A percentile compares a stretch with the other conserved stretches of the same genome.
Conservation (phyloP, 2,113 vertebrate species). For the Hypanus sabinus region DNA sequence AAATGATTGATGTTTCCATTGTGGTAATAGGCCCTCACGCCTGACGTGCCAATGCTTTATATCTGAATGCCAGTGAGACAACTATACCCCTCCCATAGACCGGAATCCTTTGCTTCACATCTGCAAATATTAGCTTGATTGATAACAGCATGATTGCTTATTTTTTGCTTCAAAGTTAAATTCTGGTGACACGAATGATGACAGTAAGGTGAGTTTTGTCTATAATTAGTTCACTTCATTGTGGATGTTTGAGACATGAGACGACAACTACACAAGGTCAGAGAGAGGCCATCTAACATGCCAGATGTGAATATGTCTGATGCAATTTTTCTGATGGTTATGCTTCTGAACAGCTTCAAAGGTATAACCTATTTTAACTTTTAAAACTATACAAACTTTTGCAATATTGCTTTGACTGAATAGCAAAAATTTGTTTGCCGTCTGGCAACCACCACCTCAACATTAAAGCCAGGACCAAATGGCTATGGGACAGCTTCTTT, state of each 20-base stretch:
- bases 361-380: background rate
- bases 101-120: background rate
- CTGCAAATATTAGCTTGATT: slow-evolving; percentile 9
- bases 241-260: slow-evolving; percentile 16
- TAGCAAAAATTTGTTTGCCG: too few relatives aligned
- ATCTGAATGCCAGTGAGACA: background rate
- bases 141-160: slow-evolving; percentile 18
- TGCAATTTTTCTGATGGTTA: background rate
- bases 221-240: slow-evolving; percentile 21
- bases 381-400: background rate
- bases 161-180: slow-evolving; percentile 10
- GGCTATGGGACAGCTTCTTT: too few relatives aligned
- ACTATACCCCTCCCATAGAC: background rate
- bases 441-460: too few relatives aligned
- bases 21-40: background rate
- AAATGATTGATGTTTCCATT: background rate
- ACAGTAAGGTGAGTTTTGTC: slow-evolving; percentile 23
- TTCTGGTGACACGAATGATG: background rate
- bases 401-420: background rate
- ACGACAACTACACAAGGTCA: background rate
- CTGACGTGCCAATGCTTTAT: background rate
- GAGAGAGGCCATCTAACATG: slow-evolving; percentile 5
- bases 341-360: background rate
- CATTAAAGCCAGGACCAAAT: too few relatives aligned
- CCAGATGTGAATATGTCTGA: slow-evolving; percentile 14